Percentiles rank a stretch among this genome's conserved stretches.
phyloP scores from a whole-genome alignment of 37 sponge, comb jelly and placozoan genomes.

The Ephydatia muelleri region DNA sequence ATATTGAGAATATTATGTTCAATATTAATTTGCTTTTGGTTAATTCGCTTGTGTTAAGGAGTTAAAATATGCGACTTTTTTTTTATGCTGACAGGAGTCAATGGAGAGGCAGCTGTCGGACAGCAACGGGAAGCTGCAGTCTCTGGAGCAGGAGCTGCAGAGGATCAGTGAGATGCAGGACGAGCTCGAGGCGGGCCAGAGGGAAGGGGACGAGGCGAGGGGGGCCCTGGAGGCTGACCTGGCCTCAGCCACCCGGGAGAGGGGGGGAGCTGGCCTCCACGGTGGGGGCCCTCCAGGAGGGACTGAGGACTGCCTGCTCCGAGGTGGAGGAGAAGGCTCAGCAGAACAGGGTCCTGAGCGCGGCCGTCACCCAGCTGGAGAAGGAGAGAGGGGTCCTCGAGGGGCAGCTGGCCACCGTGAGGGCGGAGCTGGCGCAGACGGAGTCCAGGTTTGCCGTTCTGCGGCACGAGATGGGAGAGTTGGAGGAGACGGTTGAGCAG shows the following conservation, averaged over 20 bases:
- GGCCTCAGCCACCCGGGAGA: not conserved
- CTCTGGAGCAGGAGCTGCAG: not conserved
- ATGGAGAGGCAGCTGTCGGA: not conserved
- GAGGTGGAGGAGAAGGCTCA: slow-evolving; percentile 2
- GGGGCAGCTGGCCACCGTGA: slow-evolving; percentile 8
- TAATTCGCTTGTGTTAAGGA: no score
- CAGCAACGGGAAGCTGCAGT: not conserved
- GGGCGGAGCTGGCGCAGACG: not conserved
- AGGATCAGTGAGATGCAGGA: not conserved
- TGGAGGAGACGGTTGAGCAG: not conserved
- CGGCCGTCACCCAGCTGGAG: slow-evolving; percentile 19
- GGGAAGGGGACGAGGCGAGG: slow-evolving; percentile 6
- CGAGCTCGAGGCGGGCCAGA: slow-evolving; percentile 10
- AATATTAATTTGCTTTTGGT: no score
- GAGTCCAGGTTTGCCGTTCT: not conserved
- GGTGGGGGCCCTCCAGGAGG: slow-evolving; percentile 2
- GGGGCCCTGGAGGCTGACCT: no score
- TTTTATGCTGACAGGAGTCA: not conserved
- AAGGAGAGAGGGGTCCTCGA: slow-evolving; percentile 12
- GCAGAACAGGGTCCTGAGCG: slow-evolving; percentile 4
- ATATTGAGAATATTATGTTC: no score
- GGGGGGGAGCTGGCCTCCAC: not conserved
- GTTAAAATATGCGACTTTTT: no score
- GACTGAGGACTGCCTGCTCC: not conserved
- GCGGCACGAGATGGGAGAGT: not conserved